Evolutionary conservation across 2,888 invertebrate species (phyloP), one percentile per base, ranked within the genome.

Genomic region (Resseliella maxima): DNA sequence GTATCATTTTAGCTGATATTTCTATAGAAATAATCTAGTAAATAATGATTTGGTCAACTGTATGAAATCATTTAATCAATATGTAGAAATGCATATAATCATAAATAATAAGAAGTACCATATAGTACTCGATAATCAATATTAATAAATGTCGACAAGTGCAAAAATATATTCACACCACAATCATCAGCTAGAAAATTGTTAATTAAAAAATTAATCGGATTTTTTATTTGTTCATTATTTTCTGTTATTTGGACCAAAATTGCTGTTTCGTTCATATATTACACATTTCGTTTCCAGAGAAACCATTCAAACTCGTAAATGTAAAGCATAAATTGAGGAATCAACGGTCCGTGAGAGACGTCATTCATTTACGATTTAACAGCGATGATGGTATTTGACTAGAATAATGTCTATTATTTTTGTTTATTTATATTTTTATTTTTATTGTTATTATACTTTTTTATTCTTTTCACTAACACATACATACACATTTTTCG

Each of bases 251-350:
- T 41, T 41, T n/a, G n/a, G n/a, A n/a, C n/a, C n/a, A n/a, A n/a
- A n/a, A 41, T 8, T 41, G 41, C 41, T 41, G 41, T 41, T 8
- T 12, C 6, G 18, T 50, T 50, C n/a, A n/a, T n/a, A n/a, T n/a
- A 3, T 59, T 27, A 24, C 50, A 21, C 50, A 21, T 21, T 50
- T 2, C n/a, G 18, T 81, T 85, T 85, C 24, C 85, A 85, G 85
- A 45, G 38, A 85, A 45, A 85, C 45, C 85, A 45, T 85, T 46
- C 31, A 85, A 85, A 45, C 31, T 85, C 18, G 85, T 85, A 8
- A 85, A 85, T 85, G 85, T 85, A 46, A 85, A 85, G 15, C 85
- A 85, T 85, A 85, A 85, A 85, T 45, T 27, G 31, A 85, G 85
- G 31, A 85, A 45, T 85, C 41, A 41, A 85, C 85, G 85, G 18